These are phyloP conservation scores for Gallirallus australis DNA, from an alignment of 2,797 vertebrate genomes.

Conservation along the genomic window DNA sequence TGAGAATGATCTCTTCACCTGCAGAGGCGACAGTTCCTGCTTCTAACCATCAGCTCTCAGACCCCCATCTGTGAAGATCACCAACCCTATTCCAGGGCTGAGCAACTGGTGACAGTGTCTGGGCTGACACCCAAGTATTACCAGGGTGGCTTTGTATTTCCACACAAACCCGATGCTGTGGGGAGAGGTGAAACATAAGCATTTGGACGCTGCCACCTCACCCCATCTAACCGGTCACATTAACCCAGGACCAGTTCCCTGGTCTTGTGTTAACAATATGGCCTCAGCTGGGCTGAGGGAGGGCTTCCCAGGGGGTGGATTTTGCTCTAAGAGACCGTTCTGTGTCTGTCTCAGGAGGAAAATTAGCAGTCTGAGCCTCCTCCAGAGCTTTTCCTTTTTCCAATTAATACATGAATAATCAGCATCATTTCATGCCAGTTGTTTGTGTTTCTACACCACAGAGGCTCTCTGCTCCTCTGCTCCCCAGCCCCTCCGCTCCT, in stretches of 20 bases:
- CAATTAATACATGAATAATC: conserved; percentile 29
- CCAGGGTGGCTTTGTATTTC: neutral
- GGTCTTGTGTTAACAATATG: neutral
- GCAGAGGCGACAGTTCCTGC: neutral
- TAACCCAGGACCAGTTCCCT: neutral
- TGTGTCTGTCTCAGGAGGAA: neutral
- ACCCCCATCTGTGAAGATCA: neutral
- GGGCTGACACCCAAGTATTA: neutral
- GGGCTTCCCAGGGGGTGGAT: neutral
- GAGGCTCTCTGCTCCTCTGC: neutral
- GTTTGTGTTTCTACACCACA: neutral
- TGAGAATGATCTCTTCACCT: conserved; percentile 5
- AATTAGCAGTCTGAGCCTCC: neutral
- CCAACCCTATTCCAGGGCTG: neutral
- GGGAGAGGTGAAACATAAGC: neutral
- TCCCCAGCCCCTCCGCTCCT: neutral
- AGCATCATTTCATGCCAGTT: neutral
- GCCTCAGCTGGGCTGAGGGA: neutral
- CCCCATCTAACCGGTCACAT: neutral
- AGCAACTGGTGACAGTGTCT: neutral
- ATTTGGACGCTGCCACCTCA: neutral
- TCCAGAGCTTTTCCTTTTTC: conserved; percentile 3
- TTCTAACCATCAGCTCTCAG: neutral
- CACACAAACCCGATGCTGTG: neutral
- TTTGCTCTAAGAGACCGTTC: conserved; percentile 12